Evolutionary conservation across 2,797 vertebrate species (phyloP), one percentile per base, ranked within the genome.

Genomic region (Ceryle rudis): DNA sequence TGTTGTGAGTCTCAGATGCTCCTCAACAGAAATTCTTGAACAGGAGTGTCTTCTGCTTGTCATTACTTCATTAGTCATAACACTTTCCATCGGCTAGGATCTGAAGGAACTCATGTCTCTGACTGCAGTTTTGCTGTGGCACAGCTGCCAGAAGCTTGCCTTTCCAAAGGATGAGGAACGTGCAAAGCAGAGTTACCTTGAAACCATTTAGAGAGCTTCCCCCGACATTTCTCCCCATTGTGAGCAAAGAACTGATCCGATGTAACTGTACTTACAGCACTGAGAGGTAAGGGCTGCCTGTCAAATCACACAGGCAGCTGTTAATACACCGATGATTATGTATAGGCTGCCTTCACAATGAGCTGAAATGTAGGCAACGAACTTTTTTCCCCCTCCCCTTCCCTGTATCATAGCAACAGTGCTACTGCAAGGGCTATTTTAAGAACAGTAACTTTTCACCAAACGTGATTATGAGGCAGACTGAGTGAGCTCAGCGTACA

Each of bases 351-450:
- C 72, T 67, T 25, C 49, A 66, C 90, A 67, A 95, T 13, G 81
- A 95, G 86, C 87, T 91, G 89, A 90, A 89, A 89, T 86, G 72
- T 78, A 64, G 93, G 95, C 92, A 89, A 80, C 46, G 84, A 95
- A 95, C 78, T 86, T 94, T 85, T 75, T 13, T 49, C 80, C 87
- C 74, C 74, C 94, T 89, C 94, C 65, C 89, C 80, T 96, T 91
- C 66, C 58, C 42, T 70, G 94, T 98, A 97, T 97, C 98, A 96
- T 97, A 98, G 98, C 97, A 98, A 98, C 97, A 70, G 93, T 91
- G 94, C 95, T 95, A 83, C 94, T 93, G 91, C 91, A 89, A 47
- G 75, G 90, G 92, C 98, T 98, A 97, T 98, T 98, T 98, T 96
- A 97, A 97, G 98, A 98, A 96, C 95, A 64, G 95, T 84, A 97